Base-by-base conservation (phyloP, 2,888 invertebrate species). In the Tachystola acroxantha region DNA sequence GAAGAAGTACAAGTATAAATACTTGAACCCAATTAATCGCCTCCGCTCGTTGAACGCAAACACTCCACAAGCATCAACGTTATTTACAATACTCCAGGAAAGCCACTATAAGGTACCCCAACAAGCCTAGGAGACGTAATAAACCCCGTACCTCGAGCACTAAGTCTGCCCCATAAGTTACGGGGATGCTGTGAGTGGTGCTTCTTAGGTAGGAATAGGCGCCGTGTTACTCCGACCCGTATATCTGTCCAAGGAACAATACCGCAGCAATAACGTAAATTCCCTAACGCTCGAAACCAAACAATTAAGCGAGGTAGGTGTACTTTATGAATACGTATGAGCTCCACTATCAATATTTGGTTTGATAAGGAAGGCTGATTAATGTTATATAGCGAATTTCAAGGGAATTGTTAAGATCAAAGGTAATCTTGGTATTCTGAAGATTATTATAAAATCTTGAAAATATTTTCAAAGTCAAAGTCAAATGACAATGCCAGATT, bases 81-180 rank as follows among this genome's bases (percentile, higher is more conserved):
- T 24, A 33, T 37, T 27, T 27, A 27, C 27, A 27, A 27, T 10
- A 34, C 34, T 34, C 34, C 7, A 24, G 16, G 10, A 29, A 22
- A 29, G 20, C 12, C 19, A 26, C 20, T 19, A 32, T 37, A 37
- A 32, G 32, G 33, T 19, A 12, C 27, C 22, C 32, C 48, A 53
- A 53, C 48, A 43, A 50, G 45, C 48, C 33, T 30, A 19, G 14
- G 34, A 24, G 37, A 30, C 11, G 34, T 34, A 30, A 34, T 38
- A 38, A 38, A 37, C 24, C 11, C 29, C 24, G 13, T 20, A 27
- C n/a, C 30, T 24, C 25, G 10, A 34, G 35, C 40, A 43, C 41
- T 48, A 54, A 52, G 53, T 43, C 55, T 46, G 40, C 32, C 39
- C 38, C 48, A 52, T 53, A 54, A 55, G 50, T 54, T 46, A 50